A percentile compares a stretch with the other conserved stretches of the same genome.
These are phyloP conservation scores for Amphimedon queenslandica DNA, from an alignment of 37 sponge, comb jelly and placozoan species.

Conservation along the genomic window DNA sequence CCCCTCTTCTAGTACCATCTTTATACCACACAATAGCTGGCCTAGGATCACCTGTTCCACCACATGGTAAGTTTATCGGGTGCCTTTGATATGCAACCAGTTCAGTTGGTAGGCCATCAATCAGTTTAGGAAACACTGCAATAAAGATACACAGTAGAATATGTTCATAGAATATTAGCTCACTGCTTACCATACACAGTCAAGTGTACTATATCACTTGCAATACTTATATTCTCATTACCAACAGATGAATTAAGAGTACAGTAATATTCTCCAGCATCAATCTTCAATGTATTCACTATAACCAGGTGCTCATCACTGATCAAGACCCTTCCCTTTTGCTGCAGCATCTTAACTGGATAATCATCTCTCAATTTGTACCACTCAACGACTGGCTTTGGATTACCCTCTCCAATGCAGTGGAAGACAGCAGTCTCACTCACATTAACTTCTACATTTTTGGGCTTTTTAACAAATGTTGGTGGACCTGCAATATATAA, in stretches of 20 bases:
- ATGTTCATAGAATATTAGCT: background rate
- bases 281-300: background rate
- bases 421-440: conserved; percentile 19
- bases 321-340: conserved; percentile 13
- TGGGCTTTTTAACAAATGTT: conserved; percentile 12
- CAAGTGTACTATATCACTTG: background rate
- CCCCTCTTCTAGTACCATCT: background rate
- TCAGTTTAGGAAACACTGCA: no score
- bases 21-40: conserved; percentile 40
- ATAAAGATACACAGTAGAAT: no score
- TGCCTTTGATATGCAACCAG: background rate
- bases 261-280: conserved; percentile 49
- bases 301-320: conserved; percentile 27
- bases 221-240: background rate
- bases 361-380: conserved; percentile 7
- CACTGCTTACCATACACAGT: conserved; percentile 27
- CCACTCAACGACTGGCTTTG: conserved; percentile 42
- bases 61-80: conserved; percentile 17
- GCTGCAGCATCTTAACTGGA: background rate
- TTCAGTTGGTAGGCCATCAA: conserved; percentile 1
- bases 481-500: no score
- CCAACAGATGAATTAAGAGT: conserved; percentile 11
- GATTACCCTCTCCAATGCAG: conserved; percentile 42
- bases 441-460: conserved; percentile 8
- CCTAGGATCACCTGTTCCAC: conserved; percentile 37